These are phyloP conservation scores for Drosophila tanythrix DNA, from an alignment of 2,888 invertebrate genomes.

Conservation along the genomic window DNA sequence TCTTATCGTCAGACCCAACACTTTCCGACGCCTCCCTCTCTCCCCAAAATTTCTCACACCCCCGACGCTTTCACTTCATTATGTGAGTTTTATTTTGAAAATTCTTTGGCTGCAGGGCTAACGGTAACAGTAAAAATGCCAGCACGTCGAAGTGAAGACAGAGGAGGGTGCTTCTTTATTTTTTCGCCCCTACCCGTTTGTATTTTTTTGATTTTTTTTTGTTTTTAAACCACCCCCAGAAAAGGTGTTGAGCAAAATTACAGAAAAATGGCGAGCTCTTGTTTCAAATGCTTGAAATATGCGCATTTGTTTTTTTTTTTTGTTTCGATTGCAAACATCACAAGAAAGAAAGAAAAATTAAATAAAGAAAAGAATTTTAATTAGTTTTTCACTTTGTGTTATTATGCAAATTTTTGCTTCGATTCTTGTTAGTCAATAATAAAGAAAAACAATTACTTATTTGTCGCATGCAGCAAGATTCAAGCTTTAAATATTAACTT, in stretches of 20 bases:
- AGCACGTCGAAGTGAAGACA: constrained; percentile 57
- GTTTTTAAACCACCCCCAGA: constrained; percentile 18
- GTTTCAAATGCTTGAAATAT: constrained; percentile 63
- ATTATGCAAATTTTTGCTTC: constrained; percentile 52
- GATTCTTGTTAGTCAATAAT: constrained; percentile 33
- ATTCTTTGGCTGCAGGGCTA: constrained; percentile 60
- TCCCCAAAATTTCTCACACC: constrained; percentile 7
- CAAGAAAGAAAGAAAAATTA: constrained; percentile 24
- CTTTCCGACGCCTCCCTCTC: constrained; percentile 22
- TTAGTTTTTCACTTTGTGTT: constrained; percentile 56
- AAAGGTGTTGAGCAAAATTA: constrained; percentile 71
- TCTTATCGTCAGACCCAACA: constrained; percentile 41
- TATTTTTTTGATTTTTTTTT: not conserved
- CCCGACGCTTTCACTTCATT: constrained; percentile 60
- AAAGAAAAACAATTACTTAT: constrained; percentile 49
- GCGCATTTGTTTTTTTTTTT: constrained; percentile 37
- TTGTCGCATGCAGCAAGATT: not conserved
- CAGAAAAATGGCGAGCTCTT: constrained; percentile 41
- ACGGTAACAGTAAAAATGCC: constrained; percentile 57
- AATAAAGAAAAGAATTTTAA: constrained; percentile 63
- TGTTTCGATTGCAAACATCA: constrained; percentile 11
- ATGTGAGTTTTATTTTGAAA: constrained; percentile 58
- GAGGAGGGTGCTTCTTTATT: constrained; percentile 36
- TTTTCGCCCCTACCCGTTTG: constrained; percentile 3
- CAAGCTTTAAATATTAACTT: not conserved